Conservation (phyloP, 2,888 invertebrate genomes). For the Caprella mutica region DNA sequence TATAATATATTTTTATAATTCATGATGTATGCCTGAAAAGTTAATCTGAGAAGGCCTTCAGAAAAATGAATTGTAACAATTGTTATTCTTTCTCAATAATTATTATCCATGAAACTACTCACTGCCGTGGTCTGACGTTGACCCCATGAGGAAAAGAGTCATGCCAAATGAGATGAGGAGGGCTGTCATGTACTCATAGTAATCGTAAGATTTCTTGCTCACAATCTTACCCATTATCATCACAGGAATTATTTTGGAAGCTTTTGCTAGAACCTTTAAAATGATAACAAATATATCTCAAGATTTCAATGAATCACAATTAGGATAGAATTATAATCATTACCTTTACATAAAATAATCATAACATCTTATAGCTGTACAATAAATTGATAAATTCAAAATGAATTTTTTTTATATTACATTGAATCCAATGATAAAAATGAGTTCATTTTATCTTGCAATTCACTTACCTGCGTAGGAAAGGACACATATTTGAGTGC, state of each 20-base stretch:
- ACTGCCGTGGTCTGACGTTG: slow-evolving; percentile 51
- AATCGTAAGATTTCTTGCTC: slow-evolving; percentile 70
- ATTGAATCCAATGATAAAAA: slow-evolving; percentile 11
- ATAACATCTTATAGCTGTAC: background rate
- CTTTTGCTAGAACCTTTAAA: slow-evolving; percentile 87
- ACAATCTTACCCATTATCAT: slow-evolving; percentile 96
- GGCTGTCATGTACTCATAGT: slow-evolving; percentile 85
- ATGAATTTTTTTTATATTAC: slow-evolving; percentile 13
- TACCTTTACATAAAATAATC: background rate
- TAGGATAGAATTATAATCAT: background rate
- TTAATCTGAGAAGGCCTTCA: too few relatives aligned
- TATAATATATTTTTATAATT: too few relatives aligned
- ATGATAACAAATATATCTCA: background rate
- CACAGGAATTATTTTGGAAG: slow-evolving; percentile 95
- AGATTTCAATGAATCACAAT: background rate
- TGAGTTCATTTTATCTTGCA: slow-evolving; percentile 8
- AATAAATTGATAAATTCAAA: background rate
- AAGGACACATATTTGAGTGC: slow-evolving; percentile 96
- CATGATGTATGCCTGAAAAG: too few relatives aligned
- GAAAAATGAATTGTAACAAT: too few relatives aligned
- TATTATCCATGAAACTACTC: too few relatives aligned
- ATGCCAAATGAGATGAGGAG: slow-evolving; percentile 81
- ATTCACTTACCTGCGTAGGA: slow-evolving; percentile 69
- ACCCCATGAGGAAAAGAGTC: slow-evolving; percentile 78
- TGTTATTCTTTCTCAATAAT: too few relatives aligned